A percentile compares a stretch with the other conserved stretches of the same genome.
These are phyloP conservation scores for Oreortyx pictus DNA, from an alignment of 2,797 vertebrate species.

Conservation along the genomic window DNA sequence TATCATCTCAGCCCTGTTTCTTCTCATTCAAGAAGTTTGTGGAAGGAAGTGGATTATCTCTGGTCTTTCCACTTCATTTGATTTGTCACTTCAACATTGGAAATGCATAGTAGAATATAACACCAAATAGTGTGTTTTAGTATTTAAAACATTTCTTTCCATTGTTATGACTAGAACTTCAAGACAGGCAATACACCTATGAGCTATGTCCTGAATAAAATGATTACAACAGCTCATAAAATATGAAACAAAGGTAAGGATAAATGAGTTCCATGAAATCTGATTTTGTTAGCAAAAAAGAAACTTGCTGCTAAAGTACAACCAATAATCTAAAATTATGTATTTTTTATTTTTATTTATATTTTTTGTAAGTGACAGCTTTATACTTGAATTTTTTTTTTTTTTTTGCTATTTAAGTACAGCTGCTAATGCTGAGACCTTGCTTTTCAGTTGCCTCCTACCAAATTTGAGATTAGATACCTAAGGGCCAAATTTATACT, in stretches of 20 bases:
- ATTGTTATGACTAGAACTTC: background rate
- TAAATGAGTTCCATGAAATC: background rate
- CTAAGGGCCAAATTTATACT: background rate
- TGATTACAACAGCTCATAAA: background rate
- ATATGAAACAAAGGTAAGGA: background rate
- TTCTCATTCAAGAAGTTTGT: background rate
- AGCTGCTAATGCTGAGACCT: background rate
- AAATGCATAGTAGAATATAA: background rate
- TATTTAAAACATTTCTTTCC: background rate
- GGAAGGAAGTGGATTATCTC: background rate
- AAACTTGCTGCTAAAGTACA: background rate
- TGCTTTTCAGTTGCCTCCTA: background rate
- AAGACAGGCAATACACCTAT: background rate
- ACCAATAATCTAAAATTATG: background rate
- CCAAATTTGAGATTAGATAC: background rate
- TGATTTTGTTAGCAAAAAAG: background rate
- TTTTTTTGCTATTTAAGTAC: background rate
- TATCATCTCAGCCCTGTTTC: background rate
- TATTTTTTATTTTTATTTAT: background rate
- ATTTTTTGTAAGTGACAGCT: background rate
- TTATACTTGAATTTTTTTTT: background rate
- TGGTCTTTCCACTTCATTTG: background rate
- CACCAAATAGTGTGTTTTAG: background rate
- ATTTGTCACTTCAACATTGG: background rate
- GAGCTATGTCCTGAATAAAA: background rate